Base-by-base conservation (phyloP, 2,797 vertebrate genomes). In the Diceros bicornis region DNA sequence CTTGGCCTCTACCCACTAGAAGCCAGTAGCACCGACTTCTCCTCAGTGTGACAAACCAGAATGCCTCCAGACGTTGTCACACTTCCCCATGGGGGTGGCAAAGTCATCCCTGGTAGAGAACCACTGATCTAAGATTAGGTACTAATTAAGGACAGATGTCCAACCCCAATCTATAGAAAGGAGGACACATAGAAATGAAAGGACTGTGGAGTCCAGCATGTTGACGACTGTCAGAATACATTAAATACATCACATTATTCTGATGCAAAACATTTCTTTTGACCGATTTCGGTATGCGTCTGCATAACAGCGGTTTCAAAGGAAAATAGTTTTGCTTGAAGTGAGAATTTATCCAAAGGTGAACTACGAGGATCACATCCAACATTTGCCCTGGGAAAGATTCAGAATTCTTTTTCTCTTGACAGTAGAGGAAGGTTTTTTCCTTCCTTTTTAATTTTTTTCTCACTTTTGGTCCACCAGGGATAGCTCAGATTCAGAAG, bases 401-500 rank as follows among this genome's bases (percentile, higher is more conserved):
- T 29, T 98, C 55, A 94, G 77, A 96, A 72, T 52, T 97, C 32
- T 96, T 75, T 96, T 82, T 95, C 91, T 97, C 94, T 74, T 72
- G 27, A 78, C 57, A 97, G 81, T 17, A 90, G 52, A 86, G 21
- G 32, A n/a, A 90, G 13, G 9, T 97, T 97, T 91, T 75, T 13
- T 64, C 29, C 17, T 44, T 27, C n/a, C 0, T 83, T 92, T 95
- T 85, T 57, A 89, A 50, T 55, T 68, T 71, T 96, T 71, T 77
- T 12, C 16, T 8, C 20, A 87, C 78, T 83, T 94, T 52, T 96
- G 84, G 64, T 96, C 81, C 96, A 97, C 95, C 32, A 88, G 96
- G 86, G 87, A 95, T 94, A 75, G 91, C 91, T 97, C 92, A 91
- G 66, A 98, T 97, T 98, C 97, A 94, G 74, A 72, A 96, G 91